phyloP scores from a whole-genome alignment of 2,797 vertebrate genomes.

The Chiloscyllium punctatum region DNA sequence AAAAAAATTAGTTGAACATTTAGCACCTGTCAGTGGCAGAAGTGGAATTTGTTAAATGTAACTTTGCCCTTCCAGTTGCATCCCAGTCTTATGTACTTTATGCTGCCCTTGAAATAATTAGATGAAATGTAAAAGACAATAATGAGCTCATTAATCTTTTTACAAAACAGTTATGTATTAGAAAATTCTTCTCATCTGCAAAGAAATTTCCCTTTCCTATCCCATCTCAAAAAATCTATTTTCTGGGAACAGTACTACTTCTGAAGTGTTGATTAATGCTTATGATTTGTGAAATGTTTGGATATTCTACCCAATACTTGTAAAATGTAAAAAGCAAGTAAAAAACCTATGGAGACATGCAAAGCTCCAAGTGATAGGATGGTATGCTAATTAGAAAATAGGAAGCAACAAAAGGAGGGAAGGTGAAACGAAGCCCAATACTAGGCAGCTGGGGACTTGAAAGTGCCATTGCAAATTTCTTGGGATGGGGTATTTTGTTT shows the following conservation, averaged over 20 bases:
- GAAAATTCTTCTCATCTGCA: not conserved
- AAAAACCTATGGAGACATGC: not conserved
- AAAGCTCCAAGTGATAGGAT: not conserved
- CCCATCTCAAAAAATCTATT: not conserved
- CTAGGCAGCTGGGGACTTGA: not conserved
- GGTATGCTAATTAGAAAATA: not conserved
- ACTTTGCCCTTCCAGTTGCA: not conserved
- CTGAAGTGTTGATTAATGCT: not conserved
- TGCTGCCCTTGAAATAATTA: not conserved
- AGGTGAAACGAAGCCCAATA: not conserved
- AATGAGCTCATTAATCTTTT: not conserved
- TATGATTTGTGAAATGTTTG: not conserved
- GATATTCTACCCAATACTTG: not conserved
- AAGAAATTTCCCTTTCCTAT: not conserved
- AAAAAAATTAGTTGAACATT: not conserved
- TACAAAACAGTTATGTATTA: not conserved
- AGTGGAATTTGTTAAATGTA: not conserved
- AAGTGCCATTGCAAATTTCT: not conserved
- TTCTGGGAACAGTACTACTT: not conserved
- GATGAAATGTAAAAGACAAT: not conserved
- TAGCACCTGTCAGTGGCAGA: not conserved
- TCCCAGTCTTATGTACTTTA: not conserved
- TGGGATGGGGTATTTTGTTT: not conserved
- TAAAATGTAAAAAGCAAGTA: not conserved
- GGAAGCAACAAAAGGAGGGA: not conserved